Conservation (phyloP, 2,797 vertebrate genomes). For the Syncerus caffer region DNA sequence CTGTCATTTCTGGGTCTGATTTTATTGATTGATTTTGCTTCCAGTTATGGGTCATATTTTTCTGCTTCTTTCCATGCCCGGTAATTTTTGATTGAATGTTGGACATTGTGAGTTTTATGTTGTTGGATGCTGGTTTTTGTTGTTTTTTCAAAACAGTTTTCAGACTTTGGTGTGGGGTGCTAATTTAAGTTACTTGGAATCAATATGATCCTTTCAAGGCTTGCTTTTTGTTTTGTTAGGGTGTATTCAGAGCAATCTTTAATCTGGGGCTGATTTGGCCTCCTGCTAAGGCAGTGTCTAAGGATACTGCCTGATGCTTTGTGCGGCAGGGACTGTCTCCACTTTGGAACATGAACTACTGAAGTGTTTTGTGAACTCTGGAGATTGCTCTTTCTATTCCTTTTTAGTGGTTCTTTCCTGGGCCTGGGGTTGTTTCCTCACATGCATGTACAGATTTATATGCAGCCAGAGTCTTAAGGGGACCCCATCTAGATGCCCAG, state of each 20-base stretch:
- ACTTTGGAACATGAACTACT: not conserved
- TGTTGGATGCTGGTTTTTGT: not conserved
- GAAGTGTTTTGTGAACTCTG: not conserved
- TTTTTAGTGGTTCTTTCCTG: not conserved
- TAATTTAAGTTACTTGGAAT: not conserved
- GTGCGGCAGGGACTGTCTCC: not conserved
- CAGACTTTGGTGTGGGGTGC: not conserved
- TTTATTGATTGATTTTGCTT: slow-evolving; percentile 35
- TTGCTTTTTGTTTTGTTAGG: not conserved
- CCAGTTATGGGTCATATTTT: not conserved
- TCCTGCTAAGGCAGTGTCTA: not conserved
- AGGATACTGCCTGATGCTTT: not conserved
- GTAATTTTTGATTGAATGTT: not conserved
- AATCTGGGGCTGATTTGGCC: not conserved
- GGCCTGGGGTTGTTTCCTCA: not conserved
- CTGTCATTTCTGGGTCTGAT: slow-evolving; percentile 12
- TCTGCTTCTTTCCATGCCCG: not conserved
- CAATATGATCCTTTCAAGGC: not conserved
- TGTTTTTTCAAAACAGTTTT: not conserved
- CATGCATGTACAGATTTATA: not conserved
- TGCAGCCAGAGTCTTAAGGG: not conserved
- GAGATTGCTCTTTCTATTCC: not conserved
- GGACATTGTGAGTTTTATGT: not conserved
- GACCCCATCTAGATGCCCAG: not conserved
- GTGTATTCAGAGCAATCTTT: not conserved